These are phyloP conservation scores for Trochalopteron elliotii DNA, from an alignment of 2,113 vertebrate genomes.

Conservation along the genomic window DNA sequence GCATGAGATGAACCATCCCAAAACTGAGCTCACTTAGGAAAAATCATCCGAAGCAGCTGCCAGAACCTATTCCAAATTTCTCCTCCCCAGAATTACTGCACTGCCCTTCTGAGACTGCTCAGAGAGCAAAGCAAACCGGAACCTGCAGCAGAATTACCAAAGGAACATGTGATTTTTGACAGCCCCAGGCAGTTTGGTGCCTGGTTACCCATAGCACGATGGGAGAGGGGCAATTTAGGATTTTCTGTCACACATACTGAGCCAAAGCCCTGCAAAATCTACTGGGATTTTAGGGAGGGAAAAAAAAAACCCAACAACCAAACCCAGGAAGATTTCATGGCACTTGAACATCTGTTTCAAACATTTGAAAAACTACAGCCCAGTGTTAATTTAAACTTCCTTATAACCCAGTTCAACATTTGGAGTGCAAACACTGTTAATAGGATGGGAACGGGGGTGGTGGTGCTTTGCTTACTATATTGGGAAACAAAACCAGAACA, in stretches of 20 bases:
- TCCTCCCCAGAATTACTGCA: not conserved
- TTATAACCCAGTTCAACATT: conserved; percentile 67
- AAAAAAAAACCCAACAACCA: too few species aligned
- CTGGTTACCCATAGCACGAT: not conserved
- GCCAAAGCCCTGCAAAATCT: not conserved
- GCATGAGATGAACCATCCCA: not conserved
- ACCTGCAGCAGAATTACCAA: not conserved
- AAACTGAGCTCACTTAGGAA: not conserved
- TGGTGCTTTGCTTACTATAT: conserved; percentile 76
- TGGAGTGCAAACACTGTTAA: conserved; percentile 67
- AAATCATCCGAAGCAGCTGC: not conserved
- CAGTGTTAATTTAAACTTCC: conserved; percentile 78
- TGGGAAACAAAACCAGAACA: conserved; percentile 73
- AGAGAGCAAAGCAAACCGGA: not conserved
- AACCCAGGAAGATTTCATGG: conserved; percentile 17
- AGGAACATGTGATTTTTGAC: rapidly evolving
- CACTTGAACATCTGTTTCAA: conserved; percentile 70
- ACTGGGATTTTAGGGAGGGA: rapidly evolving
- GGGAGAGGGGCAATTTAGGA: not conserved
- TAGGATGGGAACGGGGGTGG: conserved; percentile 61
- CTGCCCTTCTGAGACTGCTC: not conserved
- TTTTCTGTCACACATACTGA: not conserved
- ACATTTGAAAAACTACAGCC: conserved; percentile 71
- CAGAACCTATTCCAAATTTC: not conserved
- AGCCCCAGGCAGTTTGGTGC: not conserved